Base-by-base conservation (phyloP, 2,888 invertebrate genomes). In the Torymus auratus region DNA sequence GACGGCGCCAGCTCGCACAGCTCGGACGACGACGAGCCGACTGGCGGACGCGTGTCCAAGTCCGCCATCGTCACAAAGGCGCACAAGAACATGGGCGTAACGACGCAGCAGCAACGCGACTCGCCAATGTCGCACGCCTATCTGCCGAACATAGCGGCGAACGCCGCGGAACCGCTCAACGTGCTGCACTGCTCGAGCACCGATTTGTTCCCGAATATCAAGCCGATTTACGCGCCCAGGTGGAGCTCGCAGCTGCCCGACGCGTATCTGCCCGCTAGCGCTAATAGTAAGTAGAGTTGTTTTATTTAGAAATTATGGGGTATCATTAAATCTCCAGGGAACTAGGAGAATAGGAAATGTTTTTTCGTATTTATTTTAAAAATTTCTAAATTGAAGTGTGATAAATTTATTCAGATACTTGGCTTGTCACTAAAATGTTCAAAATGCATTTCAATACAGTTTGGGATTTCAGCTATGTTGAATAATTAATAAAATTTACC, bases 1-100 rank as follows among this genome's bases (percentile, higher is more conserved):
- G 98, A 98, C 87, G 93, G 98, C 70, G 98, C 98, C 14, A 98
- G 98, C 69, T 98, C 98, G 89, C 98, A 98, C 92, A 97, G 97
- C 12, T 98, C 97, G 68, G 98, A 98, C 88, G 98, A 98, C 84
- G 94, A 94, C 14, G 90, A 89, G 5, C 53, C 23, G 14, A 11
- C 28, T n/a, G 20, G 28, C 1, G 61, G n/a, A 1, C 50, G 17
- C 3, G 65, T 4, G 7, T 20, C 28, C 5, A 65, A 65, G 7
- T 64, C 80, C 11, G n/a, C 58, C 1, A 53, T 13, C 2, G 17
- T 14, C 13, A 87, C 91, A 13, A 90, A 89, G 52, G 86, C 87
- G 62, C 90, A 89, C 81, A 89, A 90, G 72, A 89, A 86, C 60
- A 89, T 89, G 85, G 90, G 89, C 11, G 90, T 91, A 0, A 87